phyloP scores from a whole-genome alignment of 2,888 invertebrate genomes.

The Seira musarum region DNA sequence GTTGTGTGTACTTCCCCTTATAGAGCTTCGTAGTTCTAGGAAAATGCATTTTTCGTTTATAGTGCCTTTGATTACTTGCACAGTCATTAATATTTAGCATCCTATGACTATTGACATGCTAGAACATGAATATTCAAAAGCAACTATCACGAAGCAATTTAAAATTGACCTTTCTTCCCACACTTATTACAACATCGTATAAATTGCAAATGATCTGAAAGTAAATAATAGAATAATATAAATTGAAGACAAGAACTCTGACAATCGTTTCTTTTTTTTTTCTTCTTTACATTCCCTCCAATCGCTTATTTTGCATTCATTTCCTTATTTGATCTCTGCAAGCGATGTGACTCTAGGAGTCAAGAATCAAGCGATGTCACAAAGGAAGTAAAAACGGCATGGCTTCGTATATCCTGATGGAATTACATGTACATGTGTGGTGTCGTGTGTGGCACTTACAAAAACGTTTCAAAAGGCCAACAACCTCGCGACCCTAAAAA shows the following conservation, averaged over 20 bases:
- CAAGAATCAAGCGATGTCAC: slow-evolving; percentile 1
- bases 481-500: slow-evolving; percentile 45
- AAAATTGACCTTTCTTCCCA: slow-evolving; percentile 56
- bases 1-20: neutral
- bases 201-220: neutral
- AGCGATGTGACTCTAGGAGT: neutral
- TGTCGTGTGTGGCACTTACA: neutral
- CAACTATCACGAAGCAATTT: slow-evolving; percentile 24
- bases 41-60: neutral
- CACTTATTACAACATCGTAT: slow-evolving; percentile 37
- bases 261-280: slow-evolving; percentile 20
- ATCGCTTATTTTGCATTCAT: slow-evolving; percentile 13
- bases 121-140: slow-evolving; percentile 9
- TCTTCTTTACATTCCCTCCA: neutral
- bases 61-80: too few species aligned
- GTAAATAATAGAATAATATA: neutral
- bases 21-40: neutral
- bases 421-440: neutral
- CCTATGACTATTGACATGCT: too few species aligned
- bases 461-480: slow-evolving; percentile 37
- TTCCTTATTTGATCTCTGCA: slow-evolving; percentile 39
- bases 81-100: too few species aligned
- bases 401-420: neutral
- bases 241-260: slow-evolving; percentile 21
- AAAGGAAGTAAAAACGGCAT: neutral